Conservation (phyloP, 2,888 invertebrate genomes). For the Euspilapteryx auroguttella region DNA sequence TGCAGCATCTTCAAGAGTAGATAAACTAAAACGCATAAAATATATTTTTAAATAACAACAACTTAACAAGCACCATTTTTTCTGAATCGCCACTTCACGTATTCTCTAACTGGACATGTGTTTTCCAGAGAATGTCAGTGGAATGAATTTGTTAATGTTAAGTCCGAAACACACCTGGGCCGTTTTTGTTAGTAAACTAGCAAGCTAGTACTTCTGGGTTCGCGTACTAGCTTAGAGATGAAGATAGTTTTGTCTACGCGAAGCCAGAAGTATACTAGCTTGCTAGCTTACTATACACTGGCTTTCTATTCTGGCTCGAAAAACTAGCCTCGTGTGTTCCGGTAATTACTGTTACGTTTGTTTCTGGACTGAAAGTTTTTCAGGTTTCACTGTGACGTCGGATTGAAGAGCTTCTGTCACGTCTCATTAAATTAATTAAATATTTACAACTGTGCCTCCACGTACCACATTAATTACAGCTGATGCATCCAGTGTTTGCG, state of each 20-base stretch:
- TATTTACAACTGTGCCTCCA: constrained; percentile 23
- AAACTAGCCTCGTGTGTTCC: no score
- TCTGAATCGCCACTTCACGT: constrained; percentile 49
- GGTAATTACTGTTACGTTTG: no score
- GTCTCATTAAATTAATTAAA: constrained; percentile 35
- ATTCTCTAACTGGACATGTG: constrained; percentile 34
- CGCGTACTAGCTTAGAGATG: no score
- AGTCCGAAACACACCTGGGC: no score
- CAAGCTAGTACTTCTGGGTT: no score
- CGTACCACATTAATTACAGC: constrained; percentile 39
- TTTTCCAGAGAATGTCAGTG: constrained; percentile 29
- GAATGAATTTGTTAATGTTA: constrained; percentile 15
- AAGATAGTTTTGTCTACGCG: no score
- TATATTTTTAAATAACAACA: constrained; percentile 27
- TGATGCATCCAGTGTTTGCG: constrained; percentile 34
- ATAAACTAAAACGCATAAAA: constrained; percentile 45
- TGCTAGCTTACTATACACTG: no score
- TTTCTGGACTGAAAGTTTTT: constrained; percentile 29
- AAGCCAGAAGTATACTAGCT: no score
- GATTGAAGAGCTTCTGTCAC: constrained; percentile 53
- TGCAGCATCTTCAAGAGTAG: constrained; percentile 21
- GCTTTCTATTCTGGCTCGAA: no score
- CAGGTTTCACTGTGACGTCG: constrained; percentile 46
- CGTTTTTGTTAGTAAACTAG: no score
- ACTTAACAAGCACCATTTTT: no score